Base-by-base conservation (phyloP, 2,797 vertebrate species). In the Lycodopsis pacificus region DNA sequence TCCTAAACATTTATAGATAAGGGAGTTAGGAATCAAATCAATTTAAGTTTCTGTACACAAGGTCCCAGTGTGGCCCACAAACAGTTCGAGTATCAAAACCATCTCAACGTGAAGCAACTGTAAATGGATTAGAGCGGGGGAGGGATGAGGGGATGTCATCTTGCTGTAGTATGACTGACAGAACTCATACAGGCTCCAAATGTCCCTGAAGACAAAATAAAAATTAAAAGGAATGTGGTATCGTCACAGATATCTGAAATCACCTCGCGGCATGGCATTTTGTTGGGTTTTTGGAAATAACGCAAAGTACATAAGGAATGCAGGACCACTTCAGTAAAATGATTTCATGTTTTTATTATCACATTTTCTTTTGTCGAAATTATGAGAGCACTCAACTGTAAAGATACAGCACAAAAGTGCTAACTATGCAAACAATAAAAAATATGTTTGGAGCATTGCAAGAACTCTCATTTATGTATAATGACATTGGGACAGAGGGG, bases 1-100 rank as follows among this genome's bases (percentile, higher is more conserved):
- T 95, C 94, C 92, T 94, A 93, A 95, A 96, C 93, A 92, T 95
- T 95, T 95, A 91, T 88, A 96, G 97, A 97, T 97, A 97, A 97
- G 93, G 58, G 89, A 94, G 90, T 90, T 94, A 90, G 87, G 91
- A 96, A 96, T 96, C 93, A 94, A 96, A 96, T 97, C 95, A 95
- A 95, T 96, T 96, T 95, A 93, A 89, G 87, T 88, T 93, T 95
- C 93, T 94, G 71, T 91, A 90, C 46, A 65, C 92, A 91, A 62
- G 86, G 84, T 94, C 94, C 93, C 93, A 87, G 87, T 95, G 94
- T 94, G 93, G 90, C 91, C 85, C 71, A 93, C 90, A 93, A 95
- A 93, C 84, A 88, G 40, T 74, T 82, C 59, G 85, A 95, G 92
- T 94, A 95, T 95, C 94, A 91, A 93, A 86, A 93, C 80, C 82